Percentiles rank a stretch among this genome's conserved stretches.
phyloP scores from a whole-genome alignment of 1,140 invertebrate genomes.

The Prorops nasuta region DNA sequence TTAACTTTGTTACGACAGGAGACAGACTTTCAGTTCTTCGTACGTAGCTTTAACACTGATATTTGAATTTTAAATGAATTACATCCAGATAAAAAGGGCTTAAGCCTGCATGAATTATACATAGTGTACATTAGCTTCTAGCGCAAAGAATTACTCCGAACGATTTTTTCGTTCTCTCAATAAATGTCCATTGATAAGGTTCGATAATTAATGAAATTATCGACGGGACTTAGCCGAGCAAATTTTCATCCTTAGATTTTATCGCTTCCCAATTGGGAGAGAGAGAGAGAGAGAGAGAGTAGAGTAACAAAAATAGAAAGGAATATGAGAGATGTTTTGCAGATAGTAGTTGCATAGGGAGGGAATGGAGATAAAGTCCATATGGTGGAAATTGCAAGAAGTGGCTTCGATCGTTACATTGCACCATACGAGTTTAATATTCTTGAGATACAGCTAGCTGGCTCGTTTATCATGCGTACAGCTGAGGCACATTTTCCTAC shows the following conservation, averaged over 20 bases:
- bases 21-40: constrained; percentile 12
- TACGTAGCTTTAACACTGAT: constrained; percentile 22
- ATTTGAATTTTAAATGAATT: constrained; percentile 40
- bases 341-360: too few species aligned
- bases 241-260: background rate
- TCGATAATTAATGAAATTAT: background rate
- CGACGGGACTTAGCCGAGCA: background rate
- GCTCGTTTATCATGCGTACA: too few species aligned
- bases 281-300: too few species aligned
- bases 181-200: background rate
- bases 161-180: background rate
- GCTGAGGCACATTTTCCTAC: too few species aligned
- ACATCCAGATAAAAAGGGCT: constrained; percentile 36
- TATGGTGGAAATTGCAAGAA: too few species aligned
- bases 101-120: constrained; percentile 41
- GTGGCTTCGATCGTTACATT: too few species aligned
- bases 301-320: too few species aligned
- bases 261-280: too few species aligned
- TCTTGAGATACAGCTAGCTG: too few species aligned
- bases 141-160: constrained; percentile 20
- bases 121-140: constrained; percentile 21
- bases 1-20: background rate
- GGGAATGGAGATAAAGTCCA: too few species aligned
- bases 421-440: too few species aligned
- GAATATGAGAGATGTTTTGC: background rate